Percentiles rank a stretch among this genome's conserved stretches.
phyloP scores from a whole-genome alignment of 2,113 vertebrate species.

The Amia ocellicauda region DNA sequence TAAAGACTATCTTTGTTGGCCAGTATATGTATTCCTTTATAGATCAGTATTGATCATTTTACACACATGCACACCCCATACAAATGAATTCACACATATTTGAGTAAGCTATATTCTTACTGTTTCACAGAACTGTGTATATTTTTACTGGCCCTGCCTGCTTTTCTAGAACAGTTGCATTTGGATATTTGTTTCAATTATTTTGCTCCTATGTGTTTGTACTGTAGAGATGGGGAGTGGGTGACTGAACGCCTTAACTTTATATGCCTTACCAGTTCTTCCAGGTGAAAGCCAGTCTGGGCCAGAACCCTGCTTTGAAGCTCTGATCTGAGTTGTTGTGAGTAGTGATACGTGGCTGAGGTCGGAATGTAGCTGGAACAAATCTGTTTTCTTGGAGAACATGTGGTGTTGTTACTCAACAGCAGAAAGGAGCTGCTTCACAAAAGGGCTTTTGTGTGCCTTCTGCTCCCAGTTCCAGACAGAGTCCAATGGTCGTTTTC shows the following conservation, averaged over 20 bases:
- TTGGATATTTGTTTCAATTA: no score
- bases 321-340: conserved; percentile 4
- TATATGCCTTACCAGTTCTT: not conserved
- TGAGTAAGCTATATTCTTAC: no score
- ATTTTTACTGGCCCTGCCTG: no score
- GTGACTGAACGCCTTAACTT: not conserved
- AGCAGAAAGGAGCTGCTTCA: not conserved
- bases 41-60: no score
- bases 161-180: no score
- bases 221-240: not conserved
- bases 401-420: not conserved
- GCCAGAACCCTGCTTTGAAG: conserved; percentile 31
- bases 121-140: no score
- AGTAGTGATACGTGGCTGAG: not conserved
- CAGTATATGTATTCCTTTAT: no score
- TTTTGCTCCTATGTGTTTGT: no score
- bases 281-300: not conserved
- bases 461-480: not conserved
- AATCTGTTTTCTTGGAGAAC: conserved; percentile 3
- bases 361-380: not conserved
- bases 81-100: no score
- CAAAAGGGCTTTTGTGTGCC: not conserved
- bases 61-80: no score
- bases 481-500: not conserved
- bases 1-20: no score